Base-by-base conservation (phyloP, 53 echinoderm and acorn worm genomes). In the Holothuria leucospilota region DNA sequence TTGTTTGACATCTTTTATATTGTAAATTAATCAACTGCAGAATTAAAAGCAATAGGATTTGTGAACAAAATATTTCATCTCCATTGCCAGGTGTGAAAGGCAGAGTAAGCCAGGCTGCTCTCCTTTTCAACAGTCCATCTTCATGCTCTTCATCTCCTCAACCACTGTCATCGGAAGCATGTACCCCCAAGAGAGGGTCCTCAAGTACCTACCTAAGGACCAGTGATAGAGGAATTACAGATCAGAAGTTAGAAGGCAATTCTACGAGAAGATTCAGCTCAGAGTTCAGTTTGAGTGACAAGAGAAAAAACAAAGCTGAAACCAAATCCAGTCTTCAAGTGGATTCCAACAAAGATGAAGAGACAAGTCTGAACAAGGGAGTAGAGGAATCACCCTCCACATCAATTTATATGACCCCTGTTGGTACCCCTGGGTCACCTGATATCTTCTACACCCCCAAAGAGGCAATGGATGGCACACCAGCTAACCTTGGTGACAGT, bases 361-460 rank as follows among this genome's bases (percentile, higher is more conserved):
- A 75, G 75, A 51, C 75, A 42, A 51, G 75, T 49, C 49, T 25
- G 49, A 52, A 75, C 49, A 75, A 52, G 49, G 75, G n/a, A 75
- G n/a, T 52, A n/a, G 49, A 53, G 75, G 72, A 72, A 38, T 72
- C 72, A 20, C 72, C 72, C 40, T 39, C 72, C 46, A 72, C 39
- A 72, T 75, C 75, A 75, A 52, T 75, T 75, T 75, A 75, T 52
- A 49, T 75, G 75, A 75, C 75, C 75, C 75, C 75, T 20, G 75
- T 49, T 15, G 51, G 75, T 51, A 75, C 75, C 75, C 75, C 75
- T 75, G 39, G 23, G 25, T 75, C 75, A 75, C 28, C 49, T 49
- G 75, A 75, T 52, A 75, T 52, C 23, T 75, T 75, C 25, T 75
- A 46, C 75, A 75, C 75, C 75, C 75, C 75, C 75, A 75, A 75